Evolutionary conservation across 2,113 vertebrate genomes (phyloP).

Genomic region (Grammomys dolichurus): DNA sequence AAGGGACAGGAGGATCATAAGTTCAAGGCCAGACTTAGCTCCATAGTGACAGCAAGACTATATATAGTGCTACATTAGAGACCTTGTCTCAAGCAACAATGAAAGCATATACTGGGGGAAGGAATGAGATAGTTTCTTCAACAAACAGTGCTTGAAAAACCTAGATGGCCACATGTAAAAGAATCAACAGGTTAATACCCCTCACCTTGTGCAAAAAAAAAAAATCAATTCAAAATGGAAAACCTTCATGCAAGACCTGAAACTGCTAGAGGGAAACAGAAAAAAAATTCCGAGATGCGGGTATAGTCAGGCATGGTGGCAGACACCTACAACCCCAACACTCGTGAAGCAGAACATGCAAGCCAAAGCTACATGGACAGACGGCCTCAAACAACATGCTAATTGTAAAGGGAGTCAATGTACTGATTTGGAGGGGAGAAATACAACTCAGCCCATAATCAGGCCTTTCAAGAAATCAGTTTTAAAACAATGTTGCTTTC

Average conservation of each 20-base stretch:
- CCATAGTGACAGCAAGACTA: neutral
- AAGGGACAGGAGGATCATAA: neutral
- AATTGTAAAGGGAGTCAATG: neutral
- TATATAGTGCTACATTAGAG: neutral
- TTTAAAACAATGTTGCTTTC: neutral
- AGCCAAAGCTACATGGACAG: neutral
- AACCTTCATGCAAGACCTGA: neutral
- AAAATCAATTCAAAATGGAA: neutral
- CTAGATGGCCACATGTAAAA: neutral
- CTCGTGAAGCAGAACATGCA: neutral
- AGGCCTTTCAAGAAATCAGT: neutral
- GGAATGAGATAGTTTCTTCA: neutral
- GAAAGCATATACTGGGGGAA: neutral
- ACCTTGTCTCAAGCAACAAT: neutral
- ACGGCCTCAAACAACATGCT: neutral
- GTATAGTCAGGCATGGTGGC: neutral
- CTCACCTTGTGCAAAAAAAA: neutral
- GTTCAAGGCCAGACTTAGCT: neutral
- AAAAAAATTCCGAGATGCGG: neutral
- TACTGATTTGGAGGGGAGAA: neutral
- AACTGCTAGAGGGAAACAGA: neutral
- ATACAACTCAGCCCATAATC: neutral
- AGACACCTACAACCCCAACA: neutral
- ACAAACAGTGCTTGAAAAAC: neutral
- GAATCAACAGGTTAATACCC: neutral